phyloP scores from a whole-genome alignment of 2,113 vertebrate species.

The Albula goreensis region DNA sequence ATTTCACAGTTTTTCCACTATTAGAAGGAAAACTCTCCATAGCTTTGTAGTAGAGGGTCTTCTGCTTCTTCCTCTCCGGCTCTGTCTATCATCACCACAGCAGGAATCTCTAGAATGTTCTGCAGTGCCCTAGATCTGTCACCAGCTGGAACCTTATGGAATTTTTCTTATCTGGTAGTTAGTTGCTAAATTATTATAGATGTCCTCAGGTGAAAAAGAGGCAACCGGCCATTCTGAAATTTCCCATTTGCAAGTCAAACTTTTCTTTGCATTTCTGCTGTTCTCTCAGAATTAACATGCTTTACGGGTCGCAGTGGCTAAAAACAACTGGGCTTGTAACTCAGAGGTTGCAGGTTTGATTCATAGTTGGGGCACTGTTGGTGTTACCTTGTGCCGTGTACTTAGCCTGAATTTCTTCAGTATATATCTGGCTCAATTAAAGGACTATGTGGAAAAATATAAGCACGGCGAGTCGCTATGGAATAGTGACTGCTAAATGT shows the following conservation, averaged over 20 bases:
- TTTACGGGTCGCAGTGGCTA: neutral
- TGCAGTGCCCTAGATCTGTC: neutral
- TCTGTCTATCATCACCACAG: neutral
- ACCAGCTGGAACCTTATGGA: neutral
- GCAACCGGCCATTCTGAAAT: neutral
- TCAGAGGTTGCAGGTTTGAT: no score
- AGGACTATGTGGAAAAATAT: no score
- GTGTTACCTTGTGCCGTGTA: no score
- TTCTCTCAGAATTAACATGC: neutral
- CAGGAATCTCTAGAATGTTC: conserved; percentile 5
- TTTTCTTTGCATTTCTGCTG: neutral
- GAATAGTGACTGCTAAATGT: no score
- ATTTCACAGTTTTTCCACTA: neutral
- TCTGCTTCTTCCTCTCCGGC: neutral
- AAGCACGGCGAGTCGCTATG: no score
- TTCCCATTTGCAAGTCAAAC: neutral
- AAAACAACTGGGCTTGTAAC: no score
- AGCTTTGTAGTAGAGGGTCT: neutral
- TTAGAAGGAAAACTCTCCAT: neutral
- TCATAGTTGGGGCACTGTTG: no score
- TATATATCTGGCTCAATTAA: no score
- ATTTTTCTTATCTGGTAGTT: neutral
- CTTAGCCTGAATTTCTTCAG: no score
- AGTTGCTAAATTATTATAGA: neutral
- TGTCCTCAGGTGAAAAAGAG: neutral